phyloP scores from a whole-genome alignment of 1,140 invertebrate genomes.

The Polypedilum vanderplanki region DNA sequence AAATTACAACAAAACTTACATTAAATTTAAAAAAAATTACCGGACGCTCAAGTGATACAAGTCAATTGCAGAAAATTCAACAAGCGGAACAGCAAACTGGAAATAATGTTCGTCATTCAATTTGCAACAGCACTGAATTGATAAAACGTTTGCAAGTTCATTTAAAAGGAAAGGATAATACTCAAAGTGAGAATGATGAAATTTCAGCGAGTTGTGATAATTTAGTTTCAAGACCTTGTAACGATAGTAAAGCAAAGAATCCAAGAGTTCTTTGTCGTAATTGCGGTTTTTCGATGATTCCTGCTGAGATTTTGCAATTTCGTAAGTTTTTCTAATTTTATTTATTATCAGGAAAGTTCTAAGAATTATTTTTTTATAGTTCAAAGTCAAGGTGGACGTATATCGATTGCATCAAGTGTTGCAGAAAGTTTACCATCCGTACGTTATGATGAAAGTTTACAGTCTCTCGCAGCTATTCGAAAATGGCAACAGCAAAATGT shows the following conservation, averaged over 20 bases:
- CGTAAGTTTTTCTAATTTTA: background rate
- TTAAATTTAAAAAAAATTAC: conserved; percentile 24
- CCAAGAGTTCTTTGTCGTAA: background rate
- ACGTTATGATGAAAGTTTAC: background rate
- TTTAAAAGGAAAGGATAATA: background rate
- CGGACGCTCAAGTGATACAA: conserved; percentile 20
- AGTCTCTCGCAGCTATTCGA: background rate
- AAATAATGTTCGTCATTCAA: background rate
- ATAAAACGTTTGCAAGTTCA: background rate
- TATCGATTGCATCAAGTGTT: conserved; percentile 1
- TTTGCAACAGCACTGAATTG: background rate
- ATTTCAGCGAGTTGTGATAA: background rate
- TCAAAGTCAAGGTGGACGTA: background rate
- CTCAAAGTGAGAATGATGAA: background rate
- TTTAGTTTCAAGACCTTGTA: background rate
- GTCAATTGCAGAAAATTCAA: background rate
- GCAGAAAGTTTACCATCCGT: background rate
- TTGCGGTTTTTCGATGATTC: conserved; percentile 17
- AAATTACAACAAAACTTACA: conserved; percentile 29
- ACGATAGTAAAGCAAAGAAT: background rate
- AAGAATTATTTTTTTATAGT: background rate
- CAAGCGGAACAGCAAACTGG: background rate
- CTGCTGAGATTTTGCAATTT: background rate
- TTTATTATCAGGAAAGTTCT: too few relatives aligned
- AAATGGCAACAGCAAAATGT: background rate